phyloP scores from a whole-genome alignment of 2,888 invertebrate species.

The Perizoma affinitatum region DNA sequence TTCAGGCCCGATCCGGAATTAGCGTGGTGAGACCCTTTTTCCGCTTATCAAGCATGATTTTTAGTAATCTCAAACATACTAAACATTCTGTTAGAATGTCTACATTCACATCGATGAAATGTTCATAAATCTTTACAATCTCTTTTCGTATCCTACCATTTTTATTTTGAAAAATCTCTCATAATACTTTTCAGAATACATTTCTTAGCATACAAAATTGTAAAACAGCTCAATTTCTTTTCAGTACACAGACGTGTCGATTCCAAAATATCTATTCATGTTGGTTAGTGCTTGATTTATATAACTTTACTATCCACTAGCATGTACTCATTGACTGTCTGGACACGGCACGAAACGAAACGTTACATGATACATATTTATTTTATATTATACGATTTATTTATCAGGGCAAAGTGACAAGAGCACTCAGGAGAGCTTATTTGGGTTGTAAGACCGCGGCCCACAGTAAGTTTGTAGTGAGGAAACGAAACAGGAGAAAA shows the following conservation, averaged over 20 bases:
- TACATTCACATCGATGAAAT: constrained; percentile 14
- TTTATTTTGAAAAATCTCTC: constrained; percentile 5
- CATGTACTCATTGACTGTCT: constrained; percentile 14
- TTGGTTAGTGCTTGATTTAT: constrained; percentile 22
- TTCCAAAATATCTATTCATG: constrained; percentile 21
- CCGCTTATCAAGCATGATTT: constrained; percentile 68
- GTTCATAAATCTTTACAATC: constrained; percentile 3
- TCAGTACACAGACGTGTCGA: constrained; percentile 26
- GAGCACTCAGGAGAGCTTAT: constrained; percentile 81
- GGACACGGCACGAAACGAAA: too few species aligned
- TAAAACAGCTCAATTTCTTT: constrained; percentile 34
- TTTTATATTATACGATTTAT: constrained; percentile 41
- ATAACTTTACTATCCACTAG: constrained; percentile 10
- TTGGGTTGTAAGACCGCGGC: constrained; percentile 83
- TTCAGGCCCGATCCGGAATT: constrained; percentile 73
- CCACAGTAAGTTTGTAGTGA: constrained; percentile 82
- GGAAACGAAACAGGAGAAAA: constrained; percentile 31
- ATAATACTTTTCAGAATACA: constrained; percentile 6
- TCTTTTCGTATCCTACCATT: constrained; percentile 5
- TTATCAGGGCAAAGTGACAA: constrained; percentile 82
- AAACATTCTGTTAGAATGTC: constrained; percentile 27
- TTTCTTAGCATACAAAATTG: constrained; percentile 2
- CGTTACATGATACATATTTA: too few species aligned
- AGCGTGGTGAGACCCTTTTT: constrained; percentile 75
- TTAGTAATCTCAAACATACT: constrained; percentile 31